Evolutionary conservation across 2,888 invertebrate genomes (phyloP).

Genomic region (Elysia crispata): DNA sequence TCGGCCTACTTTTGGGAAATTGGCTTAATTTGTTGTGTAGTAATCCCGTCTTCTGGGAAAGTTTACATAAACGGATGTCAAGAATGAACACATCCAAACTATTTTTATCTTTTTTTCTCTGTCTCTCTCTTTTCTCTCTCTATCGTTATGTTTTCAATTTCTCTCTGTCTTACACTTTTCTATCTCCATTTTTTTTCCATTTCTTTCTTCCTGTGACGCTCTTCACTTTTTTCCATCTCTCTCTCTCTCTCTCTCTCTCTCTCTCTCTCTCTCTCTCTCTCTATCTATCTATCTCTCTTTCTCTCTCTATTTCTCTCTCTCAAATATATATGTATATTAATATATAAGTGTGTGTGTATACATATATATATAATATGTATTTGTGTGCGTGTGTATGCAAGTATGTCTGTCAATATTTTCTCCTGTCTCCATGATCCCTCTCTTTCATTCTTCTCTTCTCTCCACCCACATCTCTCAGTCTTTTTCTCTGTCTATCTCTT

Average conservation of each 20-base stretch:
- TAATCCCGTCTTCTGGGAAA: too few species aligned
- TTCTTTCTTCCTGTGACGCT: neutral
- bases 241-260: slow-evolving; percentile 32
- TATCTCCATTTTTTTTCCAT: too few species aligned
- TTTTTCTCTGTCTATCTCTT: neutral
- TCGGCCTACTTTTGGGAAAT: too few species aligned
- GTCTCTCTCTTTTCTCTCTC: slow-evolving; percentile 25
- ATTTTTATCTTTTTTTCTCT: neutral
- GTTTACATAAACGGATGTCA: too few species aligned
- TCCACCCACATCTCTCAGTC: neutral
- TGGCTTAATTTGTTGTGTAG: too few species aligned
- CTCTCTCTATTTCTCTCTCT: neutral
- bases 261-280: slow-evolving; percentile 34
- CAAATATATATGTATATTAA: too few species aligned
- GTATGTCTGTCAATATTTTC: too few species aligned
- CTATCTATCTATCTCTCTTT: neutral
- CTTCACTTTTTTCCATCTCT: neutral
- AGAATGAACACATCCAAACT: too few species aligned
- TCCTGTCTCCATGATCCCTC: slow-evolving; percentile 42
- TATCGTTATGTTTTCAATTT: neutral
- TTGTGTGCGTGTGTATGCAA: too few species aligned
- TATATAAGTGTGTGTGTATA: too few species aligned
- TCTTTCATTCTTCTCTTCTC: neutral
- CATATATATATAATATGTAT: too few species aligned
- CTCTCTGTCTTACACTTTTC: neutral